Percentiles rank a stretch among this genome's conserved stretches.
Evolutionary conservation across 2,797 vertebrate species (phyloP).

Genomic region (Notoglanidium macrostoma): DNA sequence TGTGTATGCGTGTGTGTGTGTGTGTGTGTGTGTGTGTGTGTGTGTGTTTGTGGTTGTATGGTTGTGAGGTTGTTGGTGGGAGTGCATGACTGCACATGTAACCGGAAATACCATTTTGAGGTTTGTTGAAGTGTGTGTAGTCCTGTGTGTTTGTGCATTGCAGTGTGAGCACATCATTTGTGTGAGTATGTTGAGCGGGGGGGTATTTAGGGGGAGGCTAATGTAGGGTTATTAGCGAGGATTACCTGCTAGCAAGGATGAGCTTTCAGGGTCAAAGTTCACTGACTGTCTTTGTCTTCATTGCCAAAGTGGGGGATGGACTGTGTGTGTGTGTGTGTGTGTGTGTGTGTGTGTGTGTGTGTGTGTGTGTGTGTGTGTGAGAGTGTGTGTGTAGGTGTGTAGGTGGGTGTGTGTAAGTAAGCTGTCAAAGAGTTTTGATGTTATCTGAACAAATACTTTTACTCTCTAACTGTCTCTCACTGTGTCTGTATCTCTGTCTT

Average conservation of each 20-base stretch:
- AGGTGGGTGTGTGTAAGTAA: constrained; percentile 30
- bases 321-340: constrained; percentile 33
- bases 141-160: constrained; percentile 20
- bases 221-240: constrained; percentile 64
- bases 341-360: constrained; percentile 40
- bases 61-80: constrained; percentile 2
- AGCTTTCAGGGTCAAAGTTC: constrained; percentile 61
- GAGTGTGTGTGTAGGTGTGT: background rate
- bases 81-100: constrained; percentile 23
- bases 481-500: constrained; percentile 32
- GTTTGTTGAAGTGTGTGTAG: background rate
- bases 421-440: constrained; percentile 48
- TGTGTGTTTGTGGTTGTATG: constrained; percentile 43
- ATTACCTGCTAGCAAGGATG: constrained; percentile 58
- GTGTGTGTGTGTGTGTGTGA: constrained; percentile 29
- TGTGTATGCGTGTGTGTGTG: constrained; percentile 25
- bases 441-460: constrained; percentile 24
- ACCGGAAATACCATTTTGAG: background rate
- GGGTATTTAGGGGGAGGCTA: constrained; percentile 2
- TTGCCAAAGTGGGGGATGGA: constrained; percentile 43
- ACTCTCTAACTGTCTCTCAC: background rate
- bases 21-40: constrained; percentile 43
- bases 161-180: background rate
- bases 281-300: constrained; percentile 61
- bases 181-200: background rate